Conservation (phyloP, 2,797 vertebrate species). For the Passerculus sandwichensis region DNA sequence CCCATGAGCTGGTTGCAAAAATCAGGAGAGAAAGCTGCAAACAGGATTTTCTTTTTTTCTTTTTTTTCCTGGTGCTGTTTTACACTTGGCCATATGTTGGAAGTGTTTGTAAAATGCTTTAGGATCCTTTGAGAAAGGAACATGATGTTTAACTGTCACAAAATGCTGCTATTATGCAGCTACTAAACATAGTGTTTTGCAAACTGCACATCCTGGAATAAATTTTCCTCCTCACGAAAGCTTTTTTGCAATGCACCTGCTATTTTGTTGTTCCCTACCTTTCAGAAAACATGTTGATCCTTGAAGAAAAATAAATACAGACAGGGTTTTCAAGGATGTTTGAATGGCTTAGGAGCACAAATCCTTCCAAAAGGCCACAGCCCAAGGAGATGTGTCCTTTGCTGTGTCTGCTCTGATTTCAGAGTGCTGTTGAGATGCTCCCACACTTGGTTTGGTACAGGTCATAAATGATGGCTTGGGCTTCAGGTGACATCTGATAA, state of each 20-base stretch:
- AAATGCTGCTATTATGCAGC: conserved; percentile 47
- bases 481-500: background rate
- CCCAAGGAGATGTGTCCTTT: background rate
- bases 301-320: background rate
- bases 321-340: background rate
- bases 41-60: background rate
- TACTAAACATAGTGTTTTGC: conserved; percentile 54
- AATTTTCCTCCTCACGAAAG: conserved; percentile 14
- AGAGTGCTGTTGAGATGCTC: background rate
- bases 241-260: background rate
- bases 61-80: background rate
- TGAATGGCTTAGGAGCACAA: background rate
- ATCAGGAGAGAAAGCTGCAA: background rate
- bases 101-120: conserved; percentile 44
- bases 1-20: background rate
- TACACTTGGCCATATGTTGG: conserved; percentile 49
- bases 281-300: conserved; percentile 33
- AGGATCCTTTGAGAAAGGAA: conserved; percentile 45
- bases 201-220: conserved; percentile 45
- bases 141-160: conserved; percentile 33
- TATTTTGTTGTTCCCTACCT: background rate
- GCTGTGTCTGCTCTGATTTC: background rate
- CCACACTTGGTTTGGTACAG: background rate
- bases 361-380: background rate
- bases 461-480: background rate